phyloP scores from a whole-genome alignment of 2,113 vertebrate genomes.

The Lanius ludovicianus region DNA sequence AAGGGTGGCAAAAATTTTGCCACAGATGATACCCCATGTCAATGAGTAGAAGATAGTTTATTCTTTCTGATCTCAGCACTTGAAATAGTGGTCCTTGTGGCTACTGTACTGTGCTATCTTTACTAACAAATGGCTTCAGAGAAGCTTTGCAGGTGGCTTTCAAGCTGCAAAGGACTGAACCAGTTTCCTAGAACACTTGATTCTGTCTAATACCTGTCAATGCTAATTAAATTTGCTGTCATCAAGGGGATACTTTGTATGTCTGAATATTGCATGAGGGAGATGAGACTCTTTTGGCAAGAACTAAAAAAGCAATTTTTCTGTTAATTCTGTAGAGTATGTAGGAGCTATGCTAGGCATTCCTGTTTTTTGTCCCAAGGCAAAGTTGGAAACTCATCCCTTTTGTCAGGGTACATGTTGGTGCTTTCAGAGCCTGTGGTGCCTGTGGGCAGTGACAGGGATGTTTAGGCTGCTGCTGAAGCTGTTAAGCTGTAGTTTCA shows the following conservation, averaged over 20 bases:
- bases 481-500: not conserved
- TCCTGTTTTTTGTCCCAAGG: not conserved
- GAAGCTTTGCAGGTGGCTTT: not conserved
- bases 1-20: not conserved
- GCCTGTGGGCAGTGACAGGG: not conserved
- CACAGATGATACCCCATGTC: not conserved
- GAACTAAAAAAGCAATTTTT: not conserved
- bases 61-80: not conserved
- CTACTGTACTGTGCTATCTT: not conserved
- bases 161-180: not conserved
- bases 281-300: not conserved
- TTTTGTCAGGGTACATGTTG: not conserved
- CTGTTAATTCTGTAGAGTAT: not conserved
- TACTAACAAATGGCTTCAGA: not conserved
- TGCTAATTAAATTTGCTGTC: not conserved
- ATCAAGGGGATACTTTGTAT: not conserved
- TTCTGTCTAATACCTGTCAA: not conserved
- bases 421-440: not conserved
- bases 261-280: not conserved
- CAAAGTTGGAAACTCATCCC: not conserved
- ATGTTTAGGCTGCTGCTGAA: not conserved
- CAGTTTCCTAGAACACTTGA: not conserved
- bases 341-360: not conserved
- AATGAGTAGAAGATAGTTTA: not conserved
- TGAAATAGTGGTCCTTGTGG: not conserved